phyloP scores from a whole-genome alignment of 2,113 vertebrate genomes.

The Vicugna pacos region DNA sequence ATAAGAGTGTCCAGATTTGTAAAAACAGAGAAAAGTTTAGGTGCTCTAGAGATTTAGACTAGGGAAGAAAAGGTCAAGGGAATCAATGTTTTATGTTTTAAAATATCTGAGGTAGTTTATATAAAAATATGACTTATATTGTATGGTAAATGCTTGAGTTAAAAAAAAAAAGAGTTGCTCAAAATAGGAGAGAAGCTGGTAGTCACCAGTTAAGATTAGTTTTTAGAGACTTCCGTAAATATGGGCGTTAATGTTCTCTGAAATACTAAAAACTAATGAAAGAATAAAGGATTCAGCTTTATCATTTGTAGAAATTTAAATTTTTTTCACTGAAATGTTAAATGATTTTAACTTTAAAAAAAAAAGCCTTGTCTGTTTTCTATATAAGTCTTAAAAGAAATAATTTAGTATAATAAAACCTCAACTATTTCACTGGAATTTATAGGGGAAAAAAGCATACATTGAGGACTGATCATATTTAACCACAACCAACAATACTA shows the following conservation, averaged over 20 bases:
- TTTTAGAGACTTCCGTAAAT: background rate
- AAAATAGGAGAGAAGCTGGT: background rate
- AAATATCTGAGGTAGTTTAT: background rate
- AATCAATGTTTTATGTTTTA: background rate
- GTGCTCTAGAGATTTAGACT: background rate
- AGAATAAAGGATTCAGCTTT: background rate
- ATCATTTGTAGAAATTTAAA: background rate
- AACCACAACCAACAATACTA: background rate
- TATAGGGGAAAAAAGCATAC: background rate
- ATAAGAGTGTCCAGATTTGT: background rate
- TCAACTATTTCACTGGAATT: constrained; percentile 51
- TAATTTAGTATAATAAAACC: constrained; percentile 39
- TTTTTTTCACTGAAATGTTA: constrained; percentile 36
- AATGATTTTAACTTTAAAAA: background rate
- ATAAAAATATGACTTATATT: background rate
- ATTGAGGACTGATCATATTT: background rate
- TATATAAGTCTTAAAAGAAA: constrained; percentile 41
- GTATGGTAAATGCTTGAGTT: background rate
- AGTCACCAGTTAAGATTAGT: background rate
- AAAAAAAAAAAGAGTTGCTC: background rate
- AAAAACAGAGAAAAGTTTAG: background rate
- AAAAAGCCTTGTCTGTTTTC: constrained; percentile 12
- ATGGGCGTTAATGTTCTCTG: background rate
- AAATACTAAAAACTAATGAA: background rate
- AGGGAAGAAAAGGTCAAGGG: background rate